These are phyloP conservation scores for Phalacrocorax aristotelis DNA, from an alignment of 2,113 vertebrate species.

Conservation along the genomic window DNA sequence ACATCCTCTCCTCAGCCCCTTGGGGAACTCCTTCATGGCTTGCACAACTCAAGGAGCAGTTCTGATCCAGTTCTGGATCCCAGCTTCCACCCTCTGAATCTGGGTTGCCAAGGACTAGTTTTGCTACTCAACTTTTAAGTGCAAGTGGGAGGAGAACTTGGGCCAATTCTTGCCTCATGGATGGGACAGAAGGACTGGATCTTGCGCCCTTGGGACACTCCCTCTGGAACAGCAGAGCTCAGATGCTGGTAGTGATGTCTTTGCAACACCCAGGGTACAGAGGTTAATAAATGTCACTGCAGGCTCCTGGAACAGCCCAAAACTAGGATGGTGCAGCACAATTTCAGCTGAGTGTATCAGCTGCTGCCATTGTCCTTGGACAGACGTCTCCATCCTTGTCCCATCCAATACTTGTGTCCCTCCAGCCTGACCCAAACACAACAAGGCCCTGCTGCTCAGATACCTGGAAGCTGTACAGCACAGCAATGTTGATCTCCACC, in stretches of 20 bases:
- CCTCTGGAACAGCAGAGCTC: neutral
- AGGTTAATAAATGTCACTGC: neutral
- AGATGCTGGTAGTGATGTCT: neutral
- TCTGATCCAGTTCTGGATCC: neutral
- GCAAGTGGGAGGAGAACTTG: neutral
- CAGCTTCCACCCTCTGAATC: neutral
- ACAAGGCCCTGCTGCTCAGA: neutral
- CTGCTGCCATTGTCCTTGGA: neutral
- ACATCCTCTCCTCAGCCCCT: neutral
- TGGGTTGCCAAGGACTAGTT: neutral
- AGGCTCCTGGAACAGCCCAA: neutral
- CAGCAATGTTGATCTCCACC: constrained; percentile 97
- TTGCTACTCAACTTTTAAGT: neutral
- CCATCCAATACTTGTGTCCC: neutral
- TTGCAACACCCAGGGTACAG: neutral
- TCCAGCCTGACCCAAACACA: neutral
- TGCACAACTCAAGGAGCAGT: neutral
- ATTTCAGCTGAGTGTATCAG: neutral
- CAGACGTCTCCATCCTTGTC: neutral
- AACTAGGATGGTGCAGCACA: neutral
- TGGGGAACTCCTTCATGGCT: neutral
- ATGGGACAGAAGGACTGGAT: neutral
- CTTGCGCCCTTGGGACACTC: neutral
- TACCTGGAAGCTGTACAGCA: constrained; percentile 97
- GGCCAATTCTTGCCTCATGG: neutral